phyloP scores from a whole-genome alignment of 2,797 vertebrate species.

The Oreonectes daqikongensis region DNA sequence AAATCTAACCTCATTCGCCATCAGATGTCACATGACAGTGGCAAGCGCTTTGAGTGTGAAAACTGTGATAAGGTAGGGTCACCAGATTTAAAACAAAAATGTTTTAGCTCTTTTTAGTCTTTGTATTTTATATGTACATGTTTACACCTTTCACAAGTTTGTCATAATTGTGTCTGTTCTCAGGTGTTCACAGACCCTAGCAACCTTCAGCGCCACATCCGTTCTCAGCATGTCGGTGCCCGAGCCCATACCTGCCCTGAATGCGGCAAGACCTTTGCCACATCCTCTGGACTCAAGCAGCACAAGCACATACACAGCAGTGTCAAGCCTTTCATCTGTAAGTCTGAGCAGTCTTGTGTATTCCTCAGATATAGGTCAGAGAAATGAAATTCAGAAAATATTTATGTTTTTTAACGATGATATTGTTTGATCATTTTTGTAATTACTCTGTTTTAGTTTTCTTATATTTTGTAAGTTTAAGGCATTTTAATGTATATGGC shows the following conservation, averaged over 20 bases:
- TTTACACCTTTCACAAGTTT: slow-evolving; percentile 1
- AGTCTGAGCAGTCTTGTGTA: slow-evolving; percentile 76
- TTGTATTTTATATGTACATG: slow-evolving; percentile 3
- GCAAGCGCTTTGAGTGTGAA: slow-evolving; percentile 99
- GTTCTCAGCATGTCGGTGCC: slow-evolving; percentile 95
- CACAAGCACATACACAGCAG: slow-evolving; percentile 99
- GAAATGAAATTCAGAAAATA: slow-evolving; percentile 60
- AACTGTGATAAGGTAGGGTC: slow-evolving; percentile 98
- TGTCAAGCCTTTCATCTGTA: slow-evolving; percentile 99
- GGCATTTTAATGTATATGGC: slow-evolving; percentile 42
- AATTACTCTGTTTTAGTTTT: slow-evolving; percentile 36
- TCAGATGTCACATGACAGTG: slow-evolving; percentile 99
- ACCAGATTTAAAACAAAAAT: no score
- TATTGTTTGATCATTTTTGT: slow-evolving; percentile 32
- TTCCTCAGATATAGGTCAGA: slow-evolving; percentile 67
- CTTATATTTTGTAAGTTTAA: slow-evolving; percentile 11
- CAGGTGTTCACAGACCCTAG: slow-evolving; percentile 99
- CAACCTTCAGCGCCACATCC: slow-evolving; percentile 98
- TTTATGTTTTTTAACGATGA: slow-evolving; percentile 38
- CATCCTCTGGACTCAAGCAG: slow-evolving; percentile 97
- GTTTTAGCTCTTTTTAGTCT: slow-evolving; percentile 1
- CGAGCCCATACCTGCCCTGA: slow-evolving; percentile 96
- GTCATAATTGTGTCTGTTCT: slow-evolving; percentile 46
- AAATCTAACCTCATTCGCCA: slow-evolving; percentile 99
- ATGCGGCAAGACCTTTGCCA: slow-evolving; percentile 99